Base-by-base conservation (phyloP, 2,113 vertebrate species). In the Phrynocephalus versicolor region DNA sequence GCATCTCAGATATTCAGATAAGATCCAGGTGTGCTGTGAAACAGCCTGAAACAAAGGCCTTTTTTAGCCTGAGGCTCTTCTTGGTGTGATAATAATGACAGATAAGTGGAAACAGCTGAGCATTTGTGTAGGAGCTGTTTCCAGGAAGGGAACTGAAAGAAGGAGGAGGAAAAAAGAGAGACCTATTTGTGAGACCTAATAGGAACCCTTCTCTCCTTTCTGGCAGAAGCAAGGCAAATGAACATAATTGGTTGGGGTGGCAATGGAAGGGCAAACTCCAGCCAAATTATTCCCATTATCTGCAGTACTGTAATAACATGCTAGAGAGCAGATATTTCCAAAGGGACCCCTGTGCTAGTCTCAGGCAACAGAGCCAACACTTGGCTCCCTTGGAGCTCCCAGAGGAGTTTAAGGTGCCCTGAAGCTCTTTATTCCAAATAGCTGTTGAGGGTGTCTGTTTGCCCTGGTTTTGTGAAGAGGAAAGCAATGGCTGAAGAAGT, bases 1-100 rank as follows among this genome's bases (percentile, higher is more conserved):
- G 1, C 0, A 0, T 0, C 19, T 58, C 13, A 9, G 37, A 4
- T 8, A 77, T 0, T 82, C 1, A 79, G 18, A 81, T 83, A 85
- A 79, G 85, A 87, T 58, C 73, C 81, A 51, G 89, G 67, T 65
- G 85, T 55, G 87, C 16, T 45, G 14, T 3, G 39, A 64, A 84
- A 58, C 0, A 6, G 27, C n/a, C 33, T 0, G 13, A 0, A 1
- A 75, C 35, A 3, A 73, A 0, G 2, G 27, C 51, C 3, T 65
- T 5, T 0, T 79, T 67, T 18, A 1, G 73, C 41, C 7, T n/a
- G 33, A 25, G 65, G 67, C 76, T 60, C 23, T 45, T 75, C 55
- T 23, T 6, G 9, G 84, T 6, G 5, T 21, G n/a, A 65, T 0
- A 25, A 65, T 0, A 25, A 58, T 79, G 35, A 14, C 0, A 23